phyloP scores from a whole-genome alignment of 2,113 vertebrate genomes.

The Nerophis ophidion region DNA sequence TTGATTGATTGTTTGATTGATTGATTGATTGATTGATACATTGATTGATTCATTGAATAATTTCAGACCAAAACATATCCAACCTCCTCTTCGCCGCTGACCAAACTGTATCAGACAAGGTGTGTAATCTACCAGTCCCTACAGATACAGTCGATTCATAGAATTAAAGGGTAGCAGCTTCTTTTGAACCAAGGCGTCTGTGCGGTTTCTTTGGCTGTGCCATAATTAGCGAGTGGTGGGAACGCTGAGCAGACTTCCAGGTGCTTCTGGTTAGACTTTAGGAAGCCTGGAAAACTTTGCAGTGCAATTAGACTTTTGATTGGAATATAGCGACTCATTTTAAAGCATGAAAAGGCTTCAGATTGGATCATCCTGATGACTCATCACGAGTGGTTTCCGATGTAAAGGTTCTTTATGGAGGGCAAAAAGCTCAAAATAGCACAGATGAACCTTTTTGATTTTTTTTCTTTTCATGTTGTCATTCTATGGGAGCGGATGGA shows the following conservation, averaged over 20 bases:
- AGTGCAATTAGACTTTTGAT: slow-evolving; percentile 27
- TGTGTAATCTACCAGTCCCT: no score
- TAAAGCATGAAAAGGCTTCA: slow-evolving; percentile 9
- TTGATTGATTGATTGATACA: no score
- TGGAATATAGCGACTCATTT: slow-evolving; percentile 25
- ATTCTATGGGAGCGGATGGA: slow-evolving; percentile 18
- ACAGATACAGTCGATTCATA: no score
- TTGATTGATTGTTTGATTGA: no score
- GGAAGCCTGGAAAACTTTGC: slow-evolving; percentile 25
- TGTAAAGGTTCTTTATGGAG: slow-evolving; percentile 26
- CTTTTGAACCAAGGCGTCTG: slow-evolving; percentile 52
- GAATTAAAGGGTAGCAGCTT: slow-evolving; percentile 59
- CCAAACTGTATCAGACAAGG: neutral
- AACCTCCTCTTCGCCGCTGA: slow-evolving; percentile 17
- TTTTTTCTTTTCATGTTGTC: neutral
- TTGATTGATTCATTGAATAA: no score
- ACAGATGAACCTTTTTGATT: slow-evolving; percentile 40
- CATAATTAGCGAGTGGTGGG: slow-evolving; percentile 61
- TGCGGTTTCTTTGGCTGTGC: slow-evolving; percentile 58
- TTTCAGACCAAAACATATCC: no score
- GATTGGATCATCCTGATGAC: slow-evolving; percentile 28
- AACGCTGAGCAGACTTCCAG: slow-evolving; percentile 64
- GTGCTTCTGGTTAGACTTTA: slow-evolving; percentile 58
- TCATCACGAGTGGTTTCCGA: slow-evolving; percentile 16
- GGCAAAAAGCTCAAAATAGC: slow-evolving; percentile 37